phyloP scores from a whole-genome alignment of 1,140 invertebrate genomes.

The Tigriopus japonicus region DNA sequence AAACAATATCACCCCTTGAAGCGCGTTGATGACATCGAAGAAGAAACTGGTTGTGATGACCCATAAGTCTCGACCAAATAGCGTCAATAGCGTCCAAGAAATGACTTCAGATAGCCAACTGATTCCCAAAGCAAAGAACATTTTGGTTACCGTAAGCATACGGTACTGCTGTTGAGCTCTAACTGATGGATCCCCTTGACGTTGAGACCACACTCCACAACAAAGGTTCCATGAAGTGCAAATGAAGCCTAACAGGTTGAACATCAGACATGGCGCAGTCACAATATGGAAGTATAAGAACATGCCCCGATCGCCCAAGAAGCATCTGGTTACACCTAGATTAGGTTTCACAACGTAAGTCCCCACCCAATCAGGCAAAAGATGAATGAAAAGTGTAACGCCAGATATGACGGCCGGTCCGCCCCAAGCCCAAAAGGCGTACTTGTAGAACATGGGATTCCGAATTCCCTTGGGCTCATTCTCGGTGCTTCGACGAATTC shows the following conservation, averaged over 20 bases:
- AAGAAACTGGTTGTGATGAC: background rate
- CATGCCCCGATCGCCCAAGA: no score
- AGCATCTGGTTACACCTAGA: no score
- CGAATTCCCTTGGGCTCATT: background rate
- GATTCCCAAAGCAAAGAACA: constrained; percentile 9
- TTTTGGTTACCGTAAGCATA: background rate
- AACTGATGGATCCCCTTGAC: background rate
- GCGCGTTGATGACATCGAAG: background rate
- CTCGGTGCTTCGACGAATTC: background rate
- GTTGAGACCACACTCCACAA: background rate
- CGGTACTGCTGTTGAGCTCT: background rate
- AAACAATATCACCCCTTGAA: constrained; percentile 3
- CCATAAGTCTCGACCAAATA: background rate
- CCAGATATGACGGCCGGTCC: background rate
- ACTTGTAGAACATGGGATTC: background rate
- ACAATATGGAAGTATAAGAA: background rate
- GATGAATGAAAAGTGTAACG: background rate
- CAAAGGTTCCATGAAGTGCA: background rate
- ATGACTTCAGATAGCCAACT: background rate
- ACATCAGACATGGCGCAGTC: background rate
- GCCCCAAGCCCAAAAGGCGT: background rate
- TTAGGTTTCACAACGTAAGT: no score
- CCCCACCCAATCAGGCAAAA: no score
- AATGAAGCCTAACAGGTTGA: background rate
- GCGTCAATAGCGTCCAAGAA: background rate